Evolutionary conservation across 2,797 vertebrate genomes (phyloP), one percentile per base, ranked within the genome.

Genomic region (Aeoliscus strigatus): DNA sequence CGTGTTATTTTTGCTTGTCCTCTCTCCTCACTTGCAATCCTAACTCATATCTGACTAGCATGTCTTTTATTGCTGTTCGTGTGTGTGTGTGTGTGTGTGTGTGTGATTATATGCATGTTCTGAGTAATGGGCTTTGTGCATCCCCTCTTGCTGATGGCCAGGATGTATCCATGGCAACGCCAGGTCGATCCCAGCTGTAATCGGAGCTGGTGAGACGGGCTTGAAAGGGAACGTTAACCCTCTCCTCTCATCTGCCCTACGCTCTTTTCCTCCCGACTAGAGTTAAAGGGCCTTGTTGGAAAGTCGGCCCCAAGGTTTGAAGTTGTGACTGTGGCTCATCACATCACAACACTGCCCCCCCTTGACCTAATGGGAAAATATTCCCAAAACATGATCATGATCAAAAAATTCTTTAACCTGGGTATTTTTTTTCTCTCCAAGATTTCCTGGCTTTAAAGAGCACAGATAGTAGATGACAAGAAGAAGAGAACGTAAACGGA

Each of bases 101-200:
- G 59, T 69, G 66, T 39, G 66, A 66, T 67, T 57, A 53, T 61
- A 64, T 75, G 71, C 42, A 60, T 62, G 59, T 75, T 71, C 58
- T 59, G 68, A 74, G 82, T 84, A 85, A 82, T 76, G 81, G 80
- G 79, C 61, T 85, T 82, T 78, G 74, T 74, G 70, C 61, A 71
- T 73, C 70, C 73, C 81, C 83, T 77, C 65, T 72, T 18, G 58
- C 57, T 74, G 70, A 75, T 41, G 65, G 73, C 76, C 52, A 51
- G 62, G 50, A 69, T 76, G 87, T 89, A 80, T 79, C 87, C 84
- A 87, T 86, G 82, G 87, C 82, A 87, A 89, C 86, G 59, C 33
- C 84, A 82, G 83, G 79, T 88, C 78, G 74, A 79, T 82, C 73
- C 73, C 60, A 49, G 75, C 78, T 77, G 73, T 80, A 63, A 75